Base-by-base conservation (phyloP, 2,113 vertebrate genomes). In the Myxocyprinus asiaticus region DNA sequence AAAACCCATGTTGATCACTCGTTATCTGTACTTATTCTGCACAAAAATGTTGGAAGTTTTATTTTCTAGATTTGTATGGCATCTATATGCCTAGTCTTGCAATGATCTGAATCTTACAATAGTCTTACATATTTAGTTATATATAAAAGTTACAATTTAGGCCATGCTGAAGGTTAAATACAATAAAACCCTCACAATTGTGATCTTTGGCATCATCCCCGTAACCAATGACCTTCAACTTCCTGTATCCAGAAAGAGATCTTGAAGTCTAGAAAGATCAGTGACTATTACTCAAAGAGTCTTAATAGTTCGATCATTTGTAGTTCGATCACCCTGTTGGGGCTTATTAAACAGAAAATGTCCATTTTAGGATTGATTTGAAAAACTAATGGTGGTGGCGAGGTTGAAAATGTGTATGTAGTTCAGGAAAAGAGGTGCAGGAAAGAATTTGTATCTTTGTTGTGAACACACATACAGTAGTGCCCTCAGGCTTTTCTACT, bases 401-500 rank as follows among this genome's bases (percentile, higher is more conserved):
- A 48, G 4, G 43, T 72, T 73, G n/a, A 73, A 62, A n/a, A 62
- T 0, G n/a, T 50, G 44, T 51, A 6, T n/a, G 4, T 15, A 11
- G 43, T 73, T 59, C 58, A 48, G 14, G 58, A 72, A 17, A 59
- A 59, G 44, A 50, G 15, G 4, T 12, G 58, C 33, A 75, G 55
- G 9, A 47, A 5, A 17, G 12, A 7, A 0, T 45, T 67, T 8
- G 15, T 67, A 51, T 68, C 1, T 7, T 42, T 70, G 55, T 59
- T 72, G 53, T 48, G 44, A 61, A 47, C 14, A 48, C 6, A 63
- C 48, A 10, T 45, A n/a, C 11, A 65, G 8, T 53, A 10, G 6
- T 50, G n/a, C 62, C 69, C 63, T 67, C 14, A 15, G 63, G 64
- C 64, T 15, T 71, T 33, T 71, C 5, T 64, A 45, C 64, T 62